Base-by-base conservation (phyloP, 2,888 invertebrate genomes). In the Chloromyia formosa region DNA sequence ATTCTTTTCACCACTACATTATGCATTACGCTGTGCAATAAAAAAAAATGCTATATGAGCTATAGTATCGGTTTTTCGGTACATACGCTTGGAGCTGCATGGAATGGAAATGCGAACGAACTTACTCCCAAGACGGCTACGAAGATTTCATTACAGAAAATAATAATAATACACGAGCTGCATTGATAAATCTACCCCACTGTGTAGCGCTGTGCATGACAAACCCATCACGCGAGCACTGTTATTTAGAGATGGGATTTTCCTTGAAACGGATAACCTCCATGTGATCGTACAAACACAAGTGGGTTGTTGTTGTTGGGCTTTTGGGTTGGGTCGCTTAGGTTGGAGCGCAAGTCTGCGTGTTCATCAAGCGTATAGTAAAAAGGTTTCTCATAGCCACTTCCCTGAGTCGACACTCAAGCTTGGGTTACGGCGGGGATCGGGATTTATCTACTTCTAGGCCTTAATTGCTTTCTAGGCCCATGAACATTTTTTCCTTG, bases 231-330 rank as follows among this genome's bases (percentile, higher is more conserved):
- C 27, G 60, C 23, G 60, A 60, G 20, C 53, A 16, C 53, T 35
- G 23, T 71, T 66, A 49, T 9, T 49, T 20, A 10, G 20, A 45
- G 66, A 66, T 71, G 71, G 58, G 73, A 73, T 56, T 75, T 74
- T 75, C 75, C 75, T 73, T 75, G 75, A 75, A 75, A 73, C 73
- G 73, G 68, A 35, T 35, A 75, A 74, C 75, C 75, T 75, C 73
- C 64, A 73, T 73, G 62, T 74, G 73, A 75, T 75, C 73, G 54
- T 45, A 27, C 53, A 58, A 73, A 62, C 60, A 54, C 18, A 58
- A 71, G 71, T 58, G 58, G 71, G 58, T 58, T 71, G 56, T 18
- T 71, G 56, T 18, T 71, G 71, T 58, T 45, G 66, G 66, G 66
- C 49, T 49, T 66, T 20, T 71, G 71, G 56, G 71, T 42, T 58